phyloP scores from a whole-genome alignment of 2,888 invertebrate genomes.

The Psylliodes chrysocephalus region DNA sequence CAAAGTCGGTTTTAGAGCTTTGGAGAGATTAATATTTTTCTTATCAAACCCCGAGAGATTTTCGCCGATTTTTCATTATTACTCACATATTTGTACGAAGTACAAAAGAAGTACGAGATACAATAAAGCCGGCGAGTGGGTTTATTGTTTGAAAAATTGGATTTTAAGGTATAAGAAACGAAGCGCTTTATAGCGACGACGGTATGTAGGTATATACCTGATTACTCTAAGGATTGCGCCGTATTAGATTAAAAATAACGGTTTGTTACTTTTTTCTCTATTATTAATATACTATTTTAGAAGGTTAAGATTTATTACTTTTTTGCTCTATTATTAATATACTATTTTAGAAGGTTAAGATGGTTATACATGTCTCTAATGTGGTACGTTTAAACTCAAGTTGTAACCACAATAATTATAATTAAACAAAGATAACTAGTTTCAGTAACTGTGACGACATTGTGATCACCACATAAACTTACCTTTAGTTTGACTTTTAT shows the following conservation, averaged over 20 bases:
- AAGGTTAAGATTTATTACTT: too few relatives aligned
- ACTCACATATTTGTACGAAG: constrained; percentile 3
- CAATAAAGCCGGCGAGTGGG: background rate
- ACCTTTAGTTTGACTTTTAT: too few relatives aligned
- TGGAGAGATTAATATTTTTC: constrained; percentile 5
- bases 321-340: too few relatives aligned
- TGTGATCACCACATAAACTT: too few relatives aligned
- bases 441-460: too few relatives aligned
- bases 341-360: too few relatives aligned
- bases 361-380: too few relatives aligned
- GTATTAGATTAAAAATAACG: background rate
- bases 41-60: background rate
- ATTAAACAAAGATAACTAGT: too few relatives aligned
- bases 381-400: too few relatives aligned
- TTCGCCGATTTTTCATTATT: constrained; percentile 7
- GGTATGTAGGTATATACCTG: background rate
- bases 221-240: constrained; percentile 1
- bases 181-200: background rate
- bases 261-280: too few relatives aligned
- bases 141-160: background rate
- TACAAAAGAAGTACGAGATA: background rate
- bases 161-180: background rate
- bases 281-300: too few relatives aligned
- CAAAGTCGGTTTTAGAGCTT: background rate
- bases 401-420: too few relatives aligned